A percentile compares a stretch with the other conserved stretches of the same genome.
phyloP scores from a whole-genome alignment of 1,140 invertebrate species.

The Epicauta chinensis region DNA sequence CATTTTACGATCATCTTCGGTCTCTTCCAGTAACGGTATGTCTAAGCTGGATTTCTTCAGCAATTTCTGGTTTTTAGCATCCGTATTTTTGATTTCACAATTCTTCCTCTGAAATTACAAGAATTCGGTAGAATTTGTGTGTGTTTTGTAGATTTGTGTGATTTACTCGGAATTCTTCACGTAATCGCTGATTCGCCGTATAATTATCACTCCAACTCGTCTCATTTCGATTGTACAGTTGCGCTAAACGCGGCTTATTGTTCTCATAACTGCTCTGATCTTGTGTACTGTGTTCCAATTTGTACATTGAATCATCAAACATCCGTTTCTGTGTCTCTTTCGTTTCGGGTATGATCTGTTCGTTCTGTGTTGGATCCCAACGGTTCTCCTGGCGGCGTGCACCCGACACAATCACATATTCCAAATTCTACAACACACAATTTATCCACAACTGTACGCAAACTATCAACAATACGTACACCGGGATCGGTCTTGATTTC shows the following conservation, averaged over 20 bases:
- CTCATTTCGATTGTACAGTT: constrained; percentile 72
- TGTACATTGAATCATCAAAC: constrained; percentile 94
- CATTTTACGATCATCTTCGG: constrained; percentile 69
- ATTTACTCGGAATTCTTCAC: constrained; percentile 77
- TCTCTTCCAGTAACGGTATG: constrained; percentile 71
- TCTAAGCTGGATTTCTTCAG: constrained; percentile 71
- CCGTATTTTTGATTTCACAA: constrained; percentile 64
- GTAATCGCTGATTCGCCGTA: constrained; percentile 73
- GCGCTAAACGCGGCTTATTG: constrained; percentile 62
- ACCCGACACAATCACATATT: constrained; percentile 93
- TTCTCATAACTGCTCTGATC: constrained; percentile 69
- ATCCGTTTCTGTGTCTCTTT: constrained; percentile 82
- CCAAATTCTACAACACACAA: constrained; percentile 74
- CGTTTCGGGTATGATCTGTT: constrained; percentile 85
- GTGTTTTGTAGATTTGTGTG: neutral
- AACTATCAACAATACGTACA: constrained; percentile 50
- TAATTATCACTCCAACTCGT: constrained; percentile 85
- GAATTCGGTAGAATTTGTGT: constrained; percentile 20
- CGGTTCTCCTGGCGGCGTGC: constrained; percentile 94
- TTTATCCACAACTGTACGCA: neutral
- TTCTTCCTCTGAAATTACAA: constrained; percentile 57
- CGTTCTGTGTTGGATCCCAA: constrained; percentile 96
- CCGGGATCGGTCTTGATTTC: constrained; percentile 98
- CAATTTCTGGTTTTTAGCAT: constrained; percentile 63
- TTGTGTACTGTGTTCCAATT: constrained; percentile 82